phyloP scores from a whole-genome alignment of 2,888 invertebrate species.

The Rhingia rostrata region DNA sequence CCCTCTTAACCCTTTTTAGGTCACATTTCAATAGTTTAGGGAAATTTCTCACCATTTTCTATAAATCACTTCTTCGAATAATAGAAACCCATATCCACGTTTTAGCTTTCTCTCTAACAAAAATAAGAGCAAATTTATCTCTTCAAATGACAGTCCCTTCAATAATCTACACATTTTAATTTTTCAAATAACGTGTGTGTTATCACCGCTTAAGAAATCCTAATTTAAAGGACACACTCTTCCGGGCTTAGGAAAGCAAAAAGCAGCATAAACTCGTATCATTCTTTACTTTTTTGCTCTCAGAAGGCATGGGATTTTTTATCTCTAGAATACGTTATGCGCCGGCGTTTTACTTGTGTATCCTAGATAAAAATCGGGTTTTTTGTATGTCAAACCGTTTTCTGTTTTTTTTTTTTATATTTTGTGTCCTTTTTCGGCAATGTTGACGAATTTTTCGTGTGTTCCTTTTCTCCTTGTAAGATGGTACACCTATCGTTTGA shows the following conservation, averaged over 20 bases:
- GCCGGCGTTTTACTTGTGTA: constrained; percentile 73
- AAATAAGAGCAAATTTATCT: too few relatives aligned
- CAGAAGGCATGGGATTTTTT: constrained; percentile 7
- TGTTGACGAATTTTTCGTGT: constrained; percentile 26
- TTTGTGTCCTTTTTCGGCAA: constrained; percentile 38
- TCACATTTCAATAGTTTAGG: too few relatives aligned
- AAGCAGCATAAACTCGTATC: too few relatives aligned
- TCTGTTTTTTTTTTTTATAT: constrained; percentile 41
- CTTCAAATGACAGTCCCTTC: too few relatives aligned
- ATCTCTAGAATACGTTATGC: constrained; percentile 61
- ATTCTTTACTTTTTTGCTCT: too few relatives aligned
- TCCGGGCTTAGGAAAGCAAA: not conserved
- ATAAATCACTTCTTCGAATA: too few relatives aligned
- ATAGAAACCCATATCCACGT: too few relatives aligned
- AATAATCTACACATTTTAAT: not conserved
- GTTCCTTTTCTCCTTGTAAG: constrained; percentile 18
- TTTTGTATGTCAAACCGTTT: constrained; percentile 68
- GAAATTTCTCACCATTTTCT: too few relatives aligned
- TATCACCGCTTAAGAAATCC: constrained; percentile 18
- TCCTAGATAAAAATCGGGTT: constrained; percentile 64
- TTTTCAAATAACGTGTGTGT: constrained; percentile 1
- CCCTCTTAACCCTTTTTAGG: too few relatives aligned
- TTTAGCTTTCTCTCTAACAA: too few relatives aligned
- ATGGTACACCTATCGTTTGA: constrained; percentile 30
- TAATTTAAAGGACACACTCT: not conserved